A percentile compares a stretch with the other conserved stretches of the same genome.
Evolutionary conservation across 2,113 vertebrate genomes (phyloP).

Genomic region (Lipophrys pholis): DNA sequence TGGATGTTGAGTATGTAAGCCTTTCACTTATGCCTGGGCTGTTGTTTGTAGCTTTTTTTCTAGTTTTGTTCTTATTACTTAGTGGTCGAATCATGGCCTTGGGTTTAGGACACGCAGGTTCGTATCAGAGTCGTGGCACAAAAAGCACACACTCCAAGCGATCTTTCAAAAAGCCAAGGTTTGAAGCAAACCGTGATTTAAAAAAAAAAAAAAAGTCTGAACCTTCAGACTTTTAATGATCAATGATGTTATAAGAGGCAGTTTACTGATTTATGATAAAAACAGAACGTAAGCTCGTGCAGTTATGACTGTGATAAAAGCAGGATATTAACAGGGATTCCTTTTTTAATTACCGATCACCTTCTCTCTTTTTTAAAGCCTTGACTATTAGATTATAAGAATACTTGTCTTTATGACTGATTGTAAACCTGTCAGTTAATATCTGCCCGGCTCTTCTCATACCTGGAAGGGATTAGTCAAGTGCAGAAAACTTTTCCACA

Average conservation of each 20-base stretch:
- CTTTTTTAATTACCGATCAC: background rate
- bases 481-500: constrained; percentile 36
- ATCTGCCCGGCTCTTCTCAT: constrained; percentile 11
- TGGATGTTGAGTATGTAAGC: no score
- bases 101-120: no score
- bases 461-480: constrained; percentile 32
- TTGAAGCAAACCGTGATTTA: no score
- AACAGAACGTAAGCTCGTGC: background rate
- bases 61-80: no score
- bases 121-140: no score
- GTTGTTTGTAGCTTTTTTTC: no score
- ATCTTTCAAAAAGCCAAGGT: no score
- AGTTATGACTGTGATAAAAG: background rate
- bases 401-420: constrained; percentile 33
- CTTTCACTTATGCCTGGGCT: no score
- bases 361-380: constrained; percentile 6
- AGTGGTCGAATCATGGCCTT: no score
- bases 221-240: no score
- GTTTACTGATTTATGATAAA: background rate
- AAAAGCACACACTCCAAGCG: no score
- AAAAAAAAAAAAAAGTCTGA: no score
- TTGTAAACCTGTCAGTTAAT: constrained; percentile 32
- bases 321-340: background rate
- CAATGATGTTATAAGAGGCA: constrained; percentile 1
- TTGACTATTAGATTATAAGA: constrained; percentile 16